phyloP scores from a whole-genome alignment of 2,888 invertebrate species.

The Conomelus anceps region DNA sequence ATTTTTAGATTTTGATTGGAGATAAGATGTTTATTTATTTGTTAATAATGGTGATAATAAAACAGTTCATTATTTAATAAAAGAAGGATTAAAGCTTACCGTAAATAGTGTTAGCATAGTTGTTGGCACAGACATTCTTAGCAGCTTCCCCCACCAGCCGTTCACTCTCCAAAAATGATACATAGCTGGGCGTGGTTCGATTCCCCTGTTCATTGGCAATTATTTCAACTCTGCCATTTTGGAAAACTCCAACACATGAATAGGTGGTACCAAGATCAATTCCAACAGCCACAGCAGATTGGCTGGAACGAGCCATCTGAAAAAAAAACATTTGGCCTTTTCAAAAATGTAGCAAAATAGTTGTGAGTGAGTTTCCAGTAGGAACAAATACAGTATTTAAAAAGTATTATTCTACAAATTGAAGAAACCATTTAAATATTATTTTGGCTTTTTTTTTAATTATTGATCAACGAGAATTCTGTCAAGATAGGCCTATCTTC shows the following conservation, averaged over 20 bases:
- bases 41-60: no score
- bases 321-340: background rate
- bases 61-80: no score
- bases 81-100: conserved; percentile 22
- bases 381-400: no score
- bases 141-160: conserved; percentile 80
- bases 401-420: no score
- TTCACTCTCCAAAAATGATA: conserved; percentile 79
- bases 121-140: conserved; percentile 65
- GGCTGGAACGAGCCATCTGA: conserved; percentile 10
- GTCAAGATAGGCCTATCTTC: no score
- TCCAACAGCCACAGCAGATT: conserved; percentile 53
- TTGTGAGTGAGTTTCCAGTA: no score
- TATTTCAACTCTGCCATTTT: conserved; percentile 73
- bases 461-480: no score
- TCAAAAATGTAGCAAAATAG: no score
- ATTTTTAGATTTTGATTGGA: no score
- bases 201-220: conserved; percentile 87
- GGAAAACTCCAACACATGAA: conserved; percentile 81
- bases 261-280: conserved; percentile 86
- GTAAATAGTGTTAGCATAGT: conserved; percentile 32
- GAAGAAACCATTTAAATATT: no score
- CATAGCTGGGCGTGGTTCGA: conserved; percentile 79
- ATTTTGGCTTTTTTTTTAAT: no score
- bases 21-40: no score